Conservation (phyloP, 2,888 invertebrate genomes). For the Tridacna crocea region DNA sequence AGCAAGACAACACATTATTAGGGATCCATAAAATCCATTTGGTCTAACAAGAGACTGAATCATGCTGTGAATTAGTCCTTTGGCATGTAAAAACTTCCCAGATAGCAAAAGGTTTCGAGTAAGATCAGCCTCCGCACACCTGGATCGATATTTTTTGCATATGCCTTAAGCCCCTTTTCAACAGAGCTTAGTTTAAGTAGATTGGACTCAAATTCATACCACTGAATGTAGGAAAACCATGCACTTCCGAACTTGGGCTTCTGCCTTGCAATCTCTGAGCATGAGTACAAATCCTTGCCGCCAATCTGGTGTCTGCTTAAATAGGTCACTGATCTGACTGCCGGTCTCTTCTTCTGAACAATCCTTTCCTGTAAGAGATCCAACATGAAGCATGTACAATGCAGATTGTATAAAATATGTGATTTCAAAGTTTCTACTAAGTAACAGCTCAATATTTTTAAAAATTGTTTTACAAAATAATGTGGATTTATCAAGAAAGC, state of each 20-base stretch:
- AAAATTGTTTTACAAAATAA: not conserved
- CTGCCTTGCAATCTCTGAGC: constrained; percentile 27
- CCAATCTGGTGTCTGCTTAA: constrained; percentile 24
- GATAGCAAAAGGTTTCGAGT: no score
- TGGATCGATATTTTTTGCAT: no score
- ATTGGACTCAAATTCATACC: constrained; percentile 14
- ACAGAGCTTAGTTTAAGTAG: no score
- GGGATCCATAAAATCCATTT: no score
- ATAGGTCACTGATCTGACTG: constrained; percentile 1
- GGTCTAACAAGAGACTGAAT: no score
- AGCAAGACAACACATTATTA: no score
- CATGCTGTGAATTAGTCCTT: no score
- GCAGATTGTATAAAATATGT: not conserved
- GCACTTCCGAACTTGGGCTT: constrained; percentile 16
- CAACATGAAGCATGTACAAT: not conserved
- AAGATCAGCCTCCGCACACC: no score
- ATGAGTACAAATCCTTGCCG: constrained; percentile 27
- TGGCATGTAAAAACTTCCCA: no score
- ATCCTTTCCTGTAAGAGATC: not conserved
- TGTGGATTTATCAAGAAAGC: no score
- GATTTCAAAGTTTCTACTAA: not conserved
- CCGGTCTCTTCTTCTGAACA: not conserved
- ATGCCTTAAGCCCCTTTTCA: no score
- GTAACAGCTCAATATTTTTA: not conserved
- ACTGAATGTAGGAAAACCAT: constrained; percentile 38